Evolutionary conservation across 2,113 vertebrate genomes (phyloP), one percentile per base, ranked within the genome.

Genomic region (Caranx ignobilis): DNA sequence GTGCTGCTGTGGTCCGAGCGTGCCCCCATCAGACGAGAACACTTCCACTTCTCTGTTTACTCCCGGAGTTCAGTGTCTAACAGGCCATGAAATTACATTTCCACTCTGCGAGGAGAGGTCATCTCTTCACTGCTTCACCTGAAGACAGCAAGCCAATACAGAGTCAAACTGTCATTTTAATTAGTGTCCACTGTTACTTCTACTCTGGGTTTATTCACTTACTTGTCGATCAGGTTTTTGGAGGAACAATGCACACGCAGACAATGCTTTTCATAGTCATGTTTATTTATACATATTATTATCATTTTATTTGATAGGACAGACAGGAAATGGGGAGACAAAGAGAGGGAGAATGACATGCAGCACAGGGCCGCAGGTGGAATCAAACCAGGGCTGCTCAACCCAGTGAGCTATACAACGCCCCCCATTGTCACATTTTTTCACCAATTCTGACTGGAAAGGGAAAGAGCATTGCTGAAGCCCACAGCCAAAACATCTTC

Each of bases 1-100:
- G 67, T 21, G 63, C 39, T 39, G 57, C 21, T 26, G 69, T 61
- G 75, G 80, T 81, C 78, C 4, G 47, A 79, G 63, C 48, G n/a
- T 62, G 69, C 54, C 82, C 79, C 79, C 41, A 39, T 80, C 75
- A 76, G 69, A 88, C 31, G 26, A 5, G 21, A 82, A 70, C 60
- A 9, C 68, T 63, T 65, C 80, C 81, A 76, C 84, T 73, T 75
- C 81, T 68, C 59, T 87, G 86, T 93, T 92, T 90, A 91, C 89
- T 81, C 62, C 78, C 52, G 48, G 65, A 85, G 75, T 90, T 90
- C 76, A 73, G 63, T 75, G 87, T 91, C 87, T 89, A 93, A 91
- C 91, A 89, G 90, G 76, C 93, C 91, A 84, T 93, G 92, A 93
- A 95, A 95, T 94, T 93, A 92, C 86, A 91, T 86, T 93, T 93